Evolutionary conservation across 2,113 vertebrate species (phyloP).

Genomic region (Sebastes schlegelii): DNA sequence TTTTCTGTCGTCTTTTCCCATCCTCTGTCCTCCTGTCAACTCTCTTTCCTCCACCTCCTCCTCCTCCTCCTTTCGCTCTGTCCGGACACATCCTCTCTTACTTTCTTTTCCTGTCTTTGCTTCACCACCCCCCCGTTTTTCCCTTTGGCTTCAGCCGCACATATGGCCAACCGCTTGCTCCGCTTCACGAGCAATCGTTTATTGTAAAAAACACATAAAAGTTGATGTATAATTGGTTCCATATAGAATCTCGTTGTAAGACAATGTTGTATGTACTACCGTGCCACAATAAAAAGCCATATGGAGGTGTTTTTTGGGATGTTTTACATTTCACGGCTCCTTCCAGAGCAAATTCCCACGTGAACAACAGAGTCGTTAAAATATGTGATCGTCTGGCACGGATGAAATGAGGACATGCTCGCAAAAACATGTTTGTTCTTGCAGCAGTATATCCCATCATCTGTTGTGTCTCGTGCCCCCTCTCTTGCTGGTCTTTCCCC

Average conservation of each 20-base stretch:
- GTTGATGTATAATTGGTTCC: neutral
- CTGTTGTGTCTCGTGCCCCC: neutral
- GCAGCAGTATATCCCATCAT: constrained; percentile 9
- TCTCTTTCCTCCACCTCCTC: constrained; percentile 2
- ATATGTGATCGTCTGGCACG: neutral
- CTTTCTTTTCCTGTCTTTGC: constrained; percentile 35
- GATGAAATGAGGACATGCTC: constrained; percentile 37
- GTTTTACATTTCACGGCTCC: constrained; percentile 1
- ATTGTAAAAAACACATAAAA: neutral
- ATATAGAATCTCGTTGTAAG: neutral
- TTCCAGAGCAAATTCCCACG: neutral
- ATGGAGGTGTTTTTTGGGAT: neutral
- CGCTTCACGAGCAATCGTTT: constrained; percentile 1
- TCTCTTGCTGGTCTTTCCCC: constrained; percentile 29
- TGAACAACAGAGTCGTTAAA: constrained; percentile 30
- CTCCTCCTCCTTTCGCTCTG: constrained; percentile 3
- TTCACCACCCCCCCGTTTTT: neutral
- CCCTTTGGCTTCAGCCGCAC: constrained; percentile 26
- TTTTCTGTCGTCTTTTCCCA: constrained; percentile 28
- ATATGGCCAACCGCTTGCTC: constrained; percentile 13
- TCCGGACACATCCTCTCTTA: constrained; percentile 26
- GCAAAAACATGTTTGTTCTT: constrained; percentile 41
- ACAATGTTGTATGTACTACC: neutral
- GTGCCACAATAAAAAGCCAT: neutral
- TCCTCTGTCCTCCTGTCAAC: constrained; percentile 45